Evolutionary conservation across 2,113 vertebrate genomes (phyloP).

Genomic region (Tauraco erythrolophus): DNA sequence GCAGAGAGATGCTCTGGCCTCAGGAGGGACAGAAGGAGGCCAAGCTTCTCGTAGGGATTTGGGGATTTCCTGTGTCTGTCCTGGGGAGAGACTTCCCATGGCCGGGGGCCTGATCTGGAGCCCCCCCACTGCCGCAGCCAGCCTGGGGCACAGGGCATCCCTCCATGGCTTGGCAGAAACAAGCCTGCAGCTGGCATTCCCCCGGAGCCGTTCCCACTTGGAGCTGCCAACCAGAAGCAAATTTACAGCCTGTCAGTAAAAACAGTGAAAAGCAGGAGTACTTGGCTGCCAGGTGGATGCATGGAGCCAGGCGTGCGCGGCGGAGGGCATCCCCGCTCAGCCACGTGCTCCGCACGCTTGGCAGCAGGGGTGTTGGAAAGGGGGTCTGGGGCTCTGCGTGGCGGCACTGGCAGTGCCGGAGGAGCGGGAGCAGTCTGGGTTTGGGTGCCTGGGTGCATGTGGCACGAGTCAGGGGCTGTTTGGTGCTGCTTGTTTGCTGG

Average conservation of each 20-base stretch:
- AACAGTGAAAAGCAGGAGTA: neutral
- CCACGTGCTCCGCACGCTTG: accelerated
- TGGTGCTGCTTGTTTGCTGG: accelerated
- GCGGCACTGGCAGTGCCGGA: neutral
- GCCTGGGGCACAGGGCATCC: neutral
- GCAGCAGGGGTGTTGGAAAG: accelerated
- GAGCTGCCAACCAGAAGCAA: neutral
- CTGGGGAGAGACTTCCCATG: neutral
- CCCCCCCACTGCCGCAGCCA: accelerated
- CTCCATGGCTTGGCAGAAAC: neutral
- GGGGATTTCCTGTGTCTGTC: neutral
- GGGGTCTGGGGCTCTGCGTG: accelerated
- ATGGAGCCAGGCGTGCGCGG: accelerated
- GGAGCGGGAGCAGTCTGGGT: accelerated
- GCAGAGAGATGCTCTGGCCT: neutral
- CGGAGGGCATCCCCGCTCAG: neutral
- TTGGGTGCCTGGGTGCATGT: accelerated
- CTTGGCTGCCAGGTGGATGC: neutral
- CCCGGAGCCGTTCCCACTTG: neutral
- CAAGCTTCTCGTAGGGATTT: neutral
- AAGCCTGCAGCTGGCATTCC: neutral
- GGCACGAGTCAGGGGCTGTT: neutral
- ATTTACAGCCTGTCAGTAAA: neutral
- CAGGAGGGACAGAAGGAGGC: neutral
- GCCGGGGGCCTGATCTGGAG: neutral